phyloP scores from a whole-genome alignment of 64 coral and sea anemone genomes.

The Dendrophyllia cribrosa region DNA sequence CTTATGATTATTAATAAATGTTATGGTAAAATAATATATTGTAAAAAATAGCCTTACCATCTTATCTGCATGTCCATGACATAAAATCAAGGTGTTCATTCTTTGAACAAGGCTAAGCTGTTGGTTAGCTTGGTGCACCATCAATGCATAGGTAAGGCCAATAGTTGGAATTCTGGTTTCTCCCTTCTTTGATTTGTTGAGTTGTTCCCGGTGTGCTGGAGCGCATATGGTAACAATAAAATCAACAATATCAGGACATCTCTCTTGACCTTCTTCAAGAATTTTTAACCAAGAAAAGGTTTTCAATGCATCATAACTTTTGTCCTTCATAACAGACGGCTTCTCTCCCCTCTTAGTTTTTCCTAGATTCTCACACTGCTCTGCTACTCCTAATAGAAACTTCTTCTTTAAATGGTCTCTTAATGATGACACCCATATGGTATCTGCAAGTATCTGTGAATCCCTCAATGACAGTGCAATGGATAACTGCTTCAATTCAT shows the following conservation, averaged over 20 bases:
- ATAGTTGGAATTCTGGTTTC: not conserved
- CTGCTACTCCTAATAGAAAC: not conserved
- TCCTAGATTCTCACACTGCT: not conserved
- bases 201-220: not conserved
- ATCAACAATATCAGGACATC: slow-evolving; percentile 14
- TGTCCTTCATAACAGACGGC: not conserved
- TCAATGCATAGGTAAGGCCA: not conserved
- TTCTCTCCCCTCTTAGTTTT: not conserved
- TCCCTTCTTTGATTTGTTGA: not conserved
- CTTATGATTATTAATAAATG: too few relatives aligned
- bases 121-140: not conserved
- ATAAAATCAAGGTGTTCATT: not conserved
- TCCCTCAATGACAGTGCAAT: not conserved
- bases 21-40: too few relatives aligned
- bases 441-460: not conserved
- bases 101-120: not conserved
- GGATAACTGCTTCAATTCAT: not conserved
- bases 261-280: not conserved
- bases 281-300: not conserved
- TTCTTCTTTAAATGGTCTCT: not conserved
- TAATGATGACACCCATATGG: not conserved
- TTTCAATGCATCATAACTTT: not conserved
- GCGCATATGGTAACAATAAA: not conserved
- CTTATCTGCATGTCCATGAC: not conserved
- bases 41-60: not conserved